Conservation (phyloP, 2,113 vertebrate genomes). For the Gopherus evgoodei region DNA sequence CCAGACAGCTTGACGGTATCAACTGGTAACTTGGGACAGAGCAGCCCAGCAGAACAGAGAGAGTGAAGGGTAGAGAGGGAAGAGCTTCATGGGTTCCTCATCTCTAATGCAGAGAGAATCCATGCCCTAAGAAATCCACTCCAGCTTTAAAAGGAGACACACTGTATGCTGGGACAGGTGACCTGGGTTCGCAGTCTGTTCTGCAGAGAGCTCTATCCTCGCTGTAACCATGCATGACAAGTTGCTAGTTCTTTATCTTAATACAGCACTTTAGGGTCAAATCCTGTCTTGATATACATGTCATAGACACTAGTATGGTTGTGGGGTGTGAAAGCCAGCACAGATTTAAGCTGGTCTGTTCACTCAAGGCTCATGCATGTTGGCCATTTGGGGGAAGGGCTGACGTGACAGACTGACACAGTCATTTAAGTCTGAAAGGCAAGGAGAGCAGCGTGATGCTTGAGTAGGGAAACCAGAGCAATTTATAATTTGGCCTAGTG, state of each 20-base stretch:
- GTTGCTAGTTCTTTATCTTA: neutral
- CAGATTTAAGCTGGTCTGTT: neutral
- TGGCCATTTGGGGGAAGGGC: neutral
- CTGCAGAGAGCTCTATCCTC: neutral
- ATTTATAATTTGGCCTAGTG: neutral
- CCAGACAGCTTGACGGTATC: neutral
- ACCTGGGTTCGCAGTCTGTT: conserved; percentile 1
- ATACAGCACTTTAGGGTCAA: neutral
- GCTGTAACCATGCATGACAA: neutral
- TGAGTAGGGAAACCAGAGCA: conserved; percentile 27
- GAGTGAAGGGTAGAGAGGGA: neutral
- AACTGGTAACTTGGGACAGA: neutral
- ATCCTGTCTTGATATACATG: neutral
- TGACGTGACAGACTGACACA: neutral
- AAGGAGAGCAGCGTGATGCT: conserved; percentile 29
- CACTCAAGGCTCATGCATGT: neutral
- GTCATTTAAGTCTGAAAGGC: conserved; percentile 8
- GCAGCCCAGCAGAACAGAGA: neutral
- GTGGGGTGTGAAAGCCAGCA: neutral
- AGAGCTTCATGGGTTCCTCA: neutral
- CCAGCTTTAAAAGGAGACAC: neutral
- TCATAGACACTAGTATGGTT: neutral
- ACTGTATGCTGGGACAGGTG: neutral
- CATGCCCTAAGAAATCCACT: neutral
- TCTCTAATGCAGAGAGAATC: neutral